Evolutionary conservation across 2,888 invertebrate species (phyloP).

Genomic region (Hedya salicella): DNA sequence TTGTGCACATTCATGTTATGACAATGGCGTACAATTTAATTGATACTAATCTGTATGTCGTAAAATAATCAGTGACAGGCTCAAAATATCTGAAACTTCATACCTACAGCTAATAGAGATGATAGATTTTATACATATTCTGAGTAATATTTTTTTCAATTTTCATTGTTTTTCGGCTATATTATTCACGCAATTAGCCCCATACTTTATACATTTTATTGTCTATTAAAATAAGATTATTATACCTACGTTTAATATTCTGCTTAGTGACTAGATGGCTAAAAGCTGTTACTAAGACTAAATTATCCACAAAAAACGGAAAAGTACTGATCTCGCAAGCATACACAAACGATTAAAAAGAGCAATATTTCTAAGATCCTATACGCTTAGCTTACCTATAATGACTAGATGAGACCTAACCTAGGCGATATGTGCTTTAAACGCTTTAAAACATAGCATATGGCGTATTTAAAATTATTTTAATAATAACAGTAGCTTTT

Average conservation of each 20-base stretch:
- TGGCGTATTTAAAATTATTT: conserved; percentile 52
- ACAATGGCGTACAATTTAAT: neutral
- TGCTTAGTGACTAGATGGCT: conserved; percentile 32
- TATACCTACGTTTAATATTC: conserved; percentile 6
- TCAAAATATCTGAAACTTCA: neutral
- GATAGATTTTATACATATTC: neutral
- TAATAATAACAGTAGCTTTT: conserved; percentile 49
- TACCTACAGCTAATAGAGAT: neutral
- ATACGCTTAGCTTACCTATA: conserved; percentile 22
- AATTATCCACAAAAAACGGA: neutral
- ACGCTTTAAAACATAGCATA: conserved; percentile 60
- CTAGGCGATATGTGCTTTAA: conserved; percentile 67
- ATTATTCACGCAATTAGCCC: conserved; percentile 12
- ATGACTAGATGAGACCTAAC: conserved; percentile 55
- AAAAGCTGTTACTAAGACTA: conserved; percentile 8
- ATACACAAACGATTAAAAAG: neutral
- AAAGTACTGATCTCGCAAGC: conserved; percentile 10
- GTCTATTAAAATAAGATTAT: conserved; percentile 40
- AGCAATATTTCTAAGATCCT: conserved; percentile 19
- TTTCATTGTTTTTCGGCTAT: conserved; percentile 36
- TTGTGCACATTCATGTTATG: neutral
- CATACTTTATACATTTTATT: conserved; percentile 25
- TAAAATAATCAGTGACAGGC: neutral
- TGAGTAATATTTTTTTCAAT: conserved; percentile 26
- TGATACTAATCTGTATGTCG: neutral